Evolutionary conservation across 2,797 vertebrate species (phyloP).

Genomic region (Sciurus carolinensis): DNA sequence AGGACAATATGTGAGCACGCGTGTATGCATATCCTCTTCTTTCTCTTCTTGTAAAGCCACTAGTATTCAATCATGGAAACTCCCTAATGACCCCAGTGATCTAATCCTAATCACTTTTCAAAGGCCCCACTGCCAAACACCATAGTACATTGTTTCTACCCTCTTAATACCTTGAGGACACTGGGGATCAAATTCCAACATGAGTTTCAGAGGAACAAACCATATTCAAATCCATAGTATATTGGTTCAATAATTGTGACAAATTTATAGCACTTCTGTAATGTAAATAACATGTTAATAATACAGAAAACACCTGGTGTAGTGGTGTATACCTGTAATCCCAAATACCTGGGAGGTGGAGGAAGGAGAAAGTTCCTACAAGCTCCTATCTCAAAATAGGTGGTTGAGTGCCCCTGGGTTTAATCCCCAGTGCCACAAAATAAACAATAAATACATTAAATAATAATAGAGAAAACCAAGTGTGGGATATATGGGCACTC

Average conservation of each 20-base stretch:
- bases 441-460: too few species aligned
- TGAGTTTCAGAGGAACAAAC: too few species aligned
- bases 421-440: too few species aligned
- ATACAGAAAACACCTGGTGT: neutral
- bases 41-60: neutral
- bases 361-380: too few species aligned
- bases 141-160: neutral
- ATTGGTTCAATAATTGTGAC: neutral
- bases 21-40: neutral
- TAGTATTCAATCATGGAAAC: neutral
- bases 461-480: neutral
- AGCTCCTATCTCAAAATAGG: too few species aligned
- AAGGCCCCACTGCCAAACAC: neutral
- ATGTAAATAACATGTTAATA: neutral
- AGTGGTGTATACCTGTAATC: too few species aligned
- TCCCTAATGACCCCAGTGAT: neutral
- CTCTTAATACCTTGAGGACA: neutral
- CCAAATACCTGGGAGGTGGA: too few species aligned
- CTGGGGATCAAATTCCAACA: neutral
- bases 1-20: neutral
- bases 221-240: neutral
- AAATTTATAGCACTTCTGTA: neutral
- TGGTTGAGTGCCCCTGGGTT: too few species aligned
- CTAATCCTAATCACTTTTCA: neutral
- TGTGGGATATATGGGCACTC: neutral